A percentile compares a stretch with the other conserved stretches of the same genome.
phyloP scores from a whole-genome alignment of 2,797 vertebrate species.

The Numenius phaeopus region DNA sequence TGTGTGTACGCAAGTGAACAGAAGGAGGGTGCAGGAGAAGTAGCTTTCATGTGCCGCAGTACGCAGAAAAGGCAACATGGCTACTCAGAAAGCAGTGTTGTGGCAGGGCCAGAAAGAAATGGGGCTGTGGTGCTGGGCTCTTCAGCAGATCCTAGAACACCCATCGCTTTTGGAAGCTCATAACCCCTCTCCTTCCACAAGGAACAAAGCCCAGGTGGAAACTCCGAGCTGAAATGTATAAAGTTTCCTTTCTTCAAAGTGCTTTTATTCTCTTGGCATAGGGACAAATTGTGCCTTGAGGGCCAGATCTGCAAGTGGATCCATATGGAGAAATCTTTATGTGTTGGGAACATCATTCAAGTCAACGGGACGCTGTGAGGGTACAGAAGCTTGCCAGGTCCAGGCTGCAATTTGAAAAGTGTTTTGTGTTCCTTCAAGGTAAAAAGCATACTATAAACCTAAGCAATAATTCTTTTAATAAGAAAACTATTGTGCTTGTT shows the following conservation, averaged over 20 bases:
- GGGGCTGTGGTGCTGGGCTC: neutral
- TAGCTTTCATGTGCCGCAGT: neutral
- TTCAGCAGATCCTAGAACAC: constrained; percentile 11
- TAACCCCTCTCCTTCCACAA: neutral
- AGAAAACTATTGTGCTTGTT: constrained; percentile 31
- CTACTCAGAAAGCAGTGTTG: neutral
- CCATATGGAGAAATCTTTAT: constrained; percentile 63
- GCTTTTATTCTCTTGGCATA: constrained; percentile 62
- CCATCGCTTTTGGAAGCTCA: constrained; percentile 28
- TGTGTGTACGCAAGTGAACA: accelerated
- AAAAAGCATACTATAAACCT: constrained; percentile 40
- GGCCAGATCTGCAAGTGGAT: constrained; percentile 64
- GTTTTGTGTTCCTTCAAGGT: constrained; percentile 60
- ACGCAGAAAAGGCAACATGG: neutral
- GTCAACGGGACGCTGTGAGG: neutral
- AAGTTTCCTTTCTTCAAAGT: constrained; percentile 68
- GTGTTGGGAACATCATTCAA: constrained; percentile 60
- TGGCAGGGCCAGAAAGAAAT: neutral
- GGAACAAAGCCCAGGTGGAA: constrained; percentile 64
- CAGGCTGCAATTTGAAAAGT: constrained; percentile 43
- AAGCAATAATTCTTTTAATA: constrained; percentile 56
- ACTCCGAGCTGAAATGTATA: constrained; percentile 30
- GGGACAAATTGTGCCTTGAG: constrained; percentile 63
- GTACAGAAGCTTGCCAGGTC: constrained; percentile 50
- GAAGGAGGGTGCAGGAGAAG: neutral